A percentile compares a stretch with the other conserved stretches of the same genome.
Evolutionary conservation across 2,888 invertebrate genomes (phyloP).

Genomic region (Tridacna gigas): DNA sequence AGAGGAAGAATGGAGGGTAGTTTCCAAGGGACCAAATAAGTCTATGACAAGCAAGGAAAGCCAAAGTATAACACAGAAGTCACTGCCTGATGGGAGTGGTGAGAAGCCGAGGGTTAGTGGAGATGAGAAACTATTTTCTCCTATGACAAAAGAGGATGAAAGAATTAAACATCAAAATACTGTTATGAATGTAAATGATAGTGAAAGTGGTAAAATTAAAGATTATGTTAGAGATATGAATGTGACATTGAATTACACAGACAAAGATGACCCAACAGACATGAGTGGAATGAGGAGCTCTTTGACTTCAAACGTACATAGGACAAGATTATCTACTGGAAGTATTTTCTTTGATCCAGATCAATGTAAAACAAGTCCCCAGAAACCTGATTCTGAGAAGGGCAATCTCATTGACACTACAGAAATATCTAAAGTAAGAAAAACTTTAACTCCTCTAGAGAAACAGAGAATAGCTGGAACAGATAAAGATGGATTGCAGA

Average conservation of each 20-base stretch:
- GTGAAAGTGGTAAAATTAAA: neutral
- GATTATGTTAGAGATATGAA: neutral
- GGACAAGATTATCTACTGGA: slow-evolving; percentile 60
- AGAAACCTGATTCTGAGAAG: slow-evolving; percentile 22
- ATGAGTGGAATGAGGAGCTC: neutral
- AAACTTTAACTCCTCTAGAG: slow-evolving; percentile 3
- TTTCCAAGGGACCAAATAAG: neutral
- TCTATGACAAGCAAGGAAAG: neutral
- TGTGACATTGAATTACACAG: neutral
- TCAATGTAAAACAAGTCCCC: slow-evolving; percentile 46
- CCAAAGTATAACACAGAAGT: neutral
- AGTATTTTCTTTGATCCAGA: slow-evolving; percentile 58
- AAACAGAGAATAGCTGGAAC: neutral
- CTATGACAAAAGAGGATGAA: neutral
- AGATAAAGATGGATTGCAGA: neutral
- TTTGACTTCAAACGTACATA: slow-evolving; percentile 17
- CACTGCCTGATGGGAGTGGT: neutral
- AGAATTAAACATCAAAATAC: neutral
- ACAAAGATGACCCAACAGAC: neutral
- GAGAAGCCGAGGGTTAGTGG: neutral
- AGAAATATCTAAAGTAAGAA: neutral
- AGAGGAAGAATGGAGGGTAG: neutral
- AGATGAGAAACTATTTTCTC: no score
- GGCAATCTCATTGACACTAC: neutral
- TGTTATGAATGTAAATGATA: neutral